Evolutionary conservation across 2,888 invertebrate genomes (phyloP).

Genomic region (Tupiocoris notatus): DNA sequence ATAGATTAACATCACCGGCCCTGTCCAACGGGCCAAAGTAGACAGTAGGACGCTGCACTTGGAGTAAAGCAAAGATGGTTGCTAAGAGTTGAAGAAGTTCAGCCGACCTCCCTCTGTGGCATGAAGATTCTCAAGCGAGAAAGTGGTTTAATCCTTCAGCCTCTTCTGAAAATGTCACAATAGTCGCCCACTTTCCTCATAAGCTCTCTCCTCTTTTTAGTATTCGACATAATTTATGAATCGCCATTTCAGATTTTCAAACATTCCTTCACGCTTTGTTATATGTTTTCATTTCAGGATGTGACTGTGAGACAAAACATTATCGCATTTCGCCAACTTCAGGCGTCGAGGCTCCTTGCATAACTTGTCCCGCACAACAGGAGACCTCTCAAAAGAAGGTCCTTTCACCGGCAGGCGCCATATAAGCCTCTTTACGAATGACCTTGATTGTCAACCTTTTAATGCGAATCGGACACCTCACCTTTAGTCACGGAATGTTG

Average conservation of each 20-base stretch:
- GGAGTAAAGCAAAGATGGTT: too few species aligned
- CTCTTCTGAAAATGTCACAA: background rate
- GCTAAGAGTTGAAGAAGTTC: too few species aligned
- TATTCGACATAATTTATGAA: background rate
- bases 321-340: background rate
- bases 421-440: background rate
- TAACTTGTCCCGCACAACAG: background rate
- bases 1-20: too few species aligned
- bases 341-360: background rate
- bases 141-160: background rate
- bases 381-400: background rate
- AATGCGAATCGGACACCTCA: background rate
- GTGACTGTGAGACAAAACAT: background rate
- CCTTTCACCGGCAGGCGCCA: background rate
- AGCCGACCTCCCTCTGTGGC: too few species aligned
- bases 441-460: background rate
- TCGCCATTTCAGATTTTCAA: background rate
- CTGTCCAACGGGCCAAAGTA: too few species aligned
- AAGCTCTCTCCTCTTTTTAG: too few species aligned
- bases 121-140: background rate
- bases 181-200: background rate
- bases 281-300: too few species aligned
- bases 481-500: background rate
- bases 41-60: too few species aligned
- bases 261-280: background rate